A percentile compares a stretch with the other conserved stretches of the same genome.
phyloP scores from a whole-genome alignment of 2,113 vertebrate genomes.

The Tretioscincus oriximinensis region DNA sequence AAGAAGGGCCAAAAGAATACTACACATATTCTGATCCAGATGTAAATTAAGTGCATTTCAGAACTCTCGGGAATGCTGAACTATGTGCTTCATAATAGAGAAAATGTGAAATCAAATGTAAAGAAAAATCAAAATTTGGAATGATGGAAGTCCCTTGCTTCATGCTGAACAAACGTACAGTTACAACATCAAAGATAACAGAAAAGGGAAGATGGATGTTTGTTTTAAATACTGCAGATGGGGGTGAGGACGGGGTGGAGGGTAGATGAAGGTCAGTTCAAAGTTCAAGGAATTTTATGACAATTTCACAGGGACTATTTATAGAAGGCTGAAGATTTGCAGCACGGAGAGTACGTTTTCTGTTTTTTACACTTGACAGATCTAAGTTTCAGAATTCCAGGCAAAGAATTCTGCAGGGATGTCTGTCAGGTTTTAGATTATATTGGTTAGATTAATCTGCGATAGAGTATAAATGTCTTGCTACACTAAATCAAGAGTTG shows the following conservation, averaged over 20 bases:
- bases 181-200: neutral
- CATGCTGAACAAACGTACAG: neutral
- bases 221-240: neutral
- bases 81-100: neutral
- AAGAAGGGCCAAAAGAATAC: no score
- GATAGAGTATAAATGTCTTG: neutral
- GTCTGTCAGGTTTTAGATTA: neutral
- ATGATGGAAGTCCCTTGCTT: neutral
- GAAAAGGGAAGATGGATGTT: neutral
- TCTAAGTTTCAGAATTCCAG: neutral
- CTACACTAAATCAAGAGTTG: slow-evolving; percentile 10
- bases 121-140: neutral
- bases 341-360: neutral
- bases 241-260: neutral
- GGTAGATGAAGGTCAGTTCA: neutral
- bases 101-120: neutral
- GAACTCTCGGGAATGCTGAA: neutral
- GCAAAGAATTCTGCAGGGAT: neutral
- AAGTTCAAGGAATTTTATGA: neutral
- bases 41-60: no score
- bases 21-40: no score
- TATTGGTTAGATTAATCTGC: slow-evolving; percentile 7
- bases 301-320: slow-evolving; percentile 2
- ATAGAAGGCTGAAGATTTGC: neutral
- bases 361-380: neutral